phyloP scores from a whole-genome alignment of 2,113 vertebrate species.

The Sinocyclocheilus rhinocerous region DNA sequence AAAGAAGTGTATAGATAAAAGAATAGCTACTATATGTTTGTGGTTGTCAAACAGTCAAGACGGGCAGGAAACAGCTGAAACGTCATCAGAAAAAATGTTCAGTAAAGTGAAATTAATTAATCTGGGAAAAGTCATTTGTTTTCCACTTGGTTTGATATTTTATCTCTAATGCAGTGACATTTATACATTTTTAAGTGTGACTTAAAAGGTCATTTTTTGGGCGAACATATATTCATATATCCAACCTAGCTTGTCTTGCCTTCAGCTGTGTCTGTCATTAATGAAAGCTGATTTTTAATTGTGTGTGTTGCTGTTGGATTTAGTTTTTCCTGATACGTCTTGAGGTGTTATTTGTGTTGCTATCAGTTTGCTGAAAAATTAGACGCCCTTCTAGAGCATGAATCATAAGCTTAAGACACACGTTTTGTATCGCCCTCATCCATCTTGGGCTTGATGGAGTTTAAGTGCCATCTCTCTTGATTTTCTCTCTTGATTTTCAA shows the following conservation, averaged over 20 bases:
- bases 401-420: slow-evolving; percentile 6
- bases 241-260: not conserved
- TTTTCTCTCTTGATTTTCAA: slow-evolving; percentile 25
- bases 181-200: no score
- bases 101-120: no score
- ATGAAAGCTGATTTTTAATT: not conserved
- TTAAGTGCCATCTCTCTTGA: slow-evolving; percentile 43
- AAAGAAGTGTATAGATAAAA: no score
- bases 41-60: not conserved
- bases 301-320: not conserved
- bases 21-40: not conserved
- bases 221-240: no score
- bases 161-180: no score
- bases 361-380: not conserved
- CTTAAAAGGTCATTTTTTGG: no score
- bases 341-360: slow-evolving; percentile 16
- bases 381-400: not conserved
- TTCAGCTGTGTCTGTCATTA: slow-evolving; percentile 10
- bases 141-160: no score
- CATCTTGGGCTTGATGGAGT: slow-evolving; percentile 8
- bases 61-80: not conserved
- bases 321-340: not conserved
- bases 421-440: not conserved
- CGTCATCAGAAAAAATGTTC: not conserved
- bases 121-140: no score